phyloP scores from a whole-genome alignment of 1,140 invertebrate species.

The Drosophila ercepeae region DNA sequence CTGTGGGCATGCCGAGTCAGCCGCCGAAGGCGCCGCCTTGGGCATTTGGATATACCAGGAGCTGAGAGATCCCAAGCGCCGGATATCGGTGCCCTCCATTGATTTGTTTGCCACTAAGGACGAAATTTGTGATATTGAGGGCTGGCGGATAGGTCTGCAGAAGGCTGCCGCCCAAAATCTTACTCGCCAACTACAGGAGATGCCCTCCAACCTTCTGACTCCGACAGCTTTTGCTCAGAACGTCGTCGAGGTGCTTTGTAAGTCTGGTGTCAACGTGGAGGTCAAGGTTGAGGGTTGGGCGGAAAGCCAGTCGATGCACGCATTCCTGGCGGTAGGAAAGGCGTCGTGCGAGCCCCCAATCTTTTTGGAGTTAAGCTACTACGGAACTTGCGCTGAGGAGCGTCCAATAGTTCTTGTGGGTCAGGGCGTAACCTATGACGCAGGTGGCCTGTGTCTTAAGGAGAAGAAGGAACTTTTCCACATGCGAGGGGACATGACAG shows the following conservation, averaged over 20 bases:
- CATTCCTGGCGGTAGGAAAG: constrained; percentile 91
- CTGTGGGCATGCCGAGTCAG: constrained; percentile 89
- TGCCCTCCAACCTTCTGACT: constrained; percentile 93
- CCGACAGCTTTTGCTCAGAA: constrained; percentile 92
- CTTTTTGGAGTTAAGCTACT: constrained; percentile 90
- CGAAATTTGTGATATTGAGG: constrained; percentile 84
- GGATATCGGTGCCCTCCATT: constrained; percentile 63
- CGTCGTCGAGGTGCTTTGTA: constrained; percentile 84
- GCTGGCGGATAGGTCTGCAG: constrained; percentile 89
- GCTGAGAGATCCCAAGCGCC: constrained; percentile 58
- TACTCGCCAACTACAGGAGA: constrained; percentile 91
- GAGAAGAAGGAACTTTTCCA: constrained; percentile 83
- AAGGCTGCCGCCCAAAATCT: constrained; percentile 94
- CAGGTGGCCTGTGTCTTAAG: constrained; percentile 89
- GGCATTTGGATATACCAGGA: constrained; percentile 84
- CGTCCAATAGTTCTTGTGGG: constrained; percentile 88
- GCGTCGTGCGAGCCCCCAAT: constrained; percentile 91
- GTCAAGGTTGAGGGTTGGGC: constrained; percentile 88
- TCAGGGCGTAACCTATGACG: constrained; percentile 96
- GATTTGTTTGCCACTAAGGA: constrained; percentile 83
- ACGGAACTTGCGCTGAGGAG: constrained; percentile 72
- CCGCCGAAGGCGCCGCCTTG: constrained; percentile 90
- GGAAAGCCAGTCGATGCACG: constrained; percentile 89
- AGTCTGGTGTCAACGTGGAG: constrained; percentile 87
- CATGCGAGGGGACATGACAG: constrained; percentile 97